A percentile compares a stretch with the other conserved stretches of the same genome.
phyloP scores from a whole-genome alignment of 2,113 vertebrate species.

The Pseudois nayaur region DNA sequence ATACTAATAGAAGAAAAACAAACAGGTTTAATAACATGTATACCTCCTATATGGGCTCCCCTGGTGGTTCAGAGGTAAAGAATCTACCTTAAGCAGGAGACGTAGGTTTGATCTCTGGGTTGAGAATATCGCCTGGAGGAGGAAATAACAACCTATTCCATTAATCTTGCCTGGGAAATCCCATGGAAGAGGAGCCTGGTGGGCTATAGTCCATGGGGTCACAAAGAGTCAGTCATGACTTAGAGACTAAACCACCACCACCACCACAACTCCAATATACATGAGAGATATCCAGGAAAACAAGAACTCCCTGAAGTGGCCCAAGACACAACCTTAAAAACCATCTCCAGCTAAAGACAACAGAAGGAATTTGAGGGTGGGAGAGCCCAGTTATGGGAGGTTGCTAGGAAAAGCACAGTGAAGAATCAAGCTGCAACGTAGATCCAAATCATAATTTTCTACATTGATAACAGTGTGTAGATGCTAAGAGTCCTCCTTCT shows the following conservation, averaged over 20 bases:
- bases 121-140: neutral
- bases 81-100: neutral
- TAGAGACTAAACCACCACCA: neutral
- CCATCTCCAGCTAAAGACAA: neutral
- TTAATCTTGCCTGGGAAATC: neutral
- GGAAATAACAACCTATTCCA: neutral
- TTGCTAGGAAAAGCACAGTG: neutral
- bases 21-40: neutral
- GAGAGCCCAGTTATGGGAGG: too few relatives aligned
- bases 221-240: neutral
- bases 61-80: neutral
- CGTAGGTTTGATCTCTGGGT: neutral
- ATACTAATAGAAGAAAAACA: neutral
- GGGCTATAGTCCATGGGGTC: neutral
- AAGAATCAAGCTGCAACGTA: neutral
- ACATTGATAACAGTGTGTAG: neutral
- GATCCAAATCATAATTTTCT: neutral
- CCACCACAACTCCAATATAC: neutral
- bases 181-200: neutral
- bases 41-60: neutral
- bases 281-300: neutral
- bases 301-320: neutral
- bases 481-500: neutral
- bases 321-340: neutral
- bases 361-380: neutral